Conservation (phyloP, 1,140 invertebrate species). For the Drosophila bocki region DNA sequence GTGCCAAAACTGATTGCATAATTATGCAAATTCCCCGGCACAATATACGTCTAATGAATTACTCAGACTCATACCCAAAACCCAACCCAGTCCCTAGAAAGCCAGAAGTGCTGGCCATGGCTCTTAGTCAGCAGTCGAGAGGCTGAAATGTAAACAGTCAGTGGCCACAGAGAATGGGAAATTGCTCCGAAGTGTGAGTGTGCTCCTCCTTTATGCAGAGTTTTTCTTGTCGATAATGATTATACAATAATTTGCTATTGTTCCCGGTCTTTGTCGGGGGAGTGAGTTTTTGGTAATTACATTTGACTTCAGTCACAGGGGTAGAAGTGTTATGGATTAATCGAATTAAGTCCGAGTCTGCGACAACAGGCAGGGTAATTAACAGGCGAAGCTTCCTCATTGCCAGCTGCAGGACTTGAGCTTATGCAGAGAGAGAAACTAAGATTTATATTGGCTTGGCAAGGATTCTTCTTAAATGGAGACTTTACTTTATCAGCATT, state of each 20-base stretch:
- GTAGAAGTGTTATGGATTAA: constrained; percentile 47
- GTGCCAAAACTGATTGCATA: constrained; percentile 82
- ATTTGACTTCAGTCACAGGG: constrained; percentile 30
- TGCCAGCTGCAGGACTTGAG: constrained; percentile 21
- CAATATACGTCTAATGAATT: constrained; percentile 81
- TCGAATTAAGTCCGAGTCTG: constrained; percentile 53
- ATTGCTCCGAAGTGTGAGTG: not conserved
- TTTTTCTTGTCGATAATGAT: constrained; percentile 50
- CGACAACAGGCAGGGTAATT: constrained; percentile 45
- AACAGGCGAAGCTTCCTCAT: constrained; percentile 29
- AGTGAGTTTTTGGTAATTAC: constrained; percentile 45
- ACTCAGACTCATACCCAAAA: constrained; percentile 40
- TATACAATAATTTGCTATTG: constrained; percentile 78
- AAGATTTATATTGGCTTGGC: not conserved
- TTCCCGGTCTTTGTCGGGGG: constrained; percentile 16
- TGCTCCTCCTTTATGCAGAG: not conserved
- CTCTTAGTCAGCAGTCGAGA: constrained; percentile 39
- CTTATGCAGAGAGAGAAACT: not conserved
- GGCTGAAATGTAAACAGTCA: constrained; percentile 21
- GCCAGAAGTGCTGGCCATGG: constrained; percentile 40
- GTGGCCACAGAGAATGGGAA: not conserved
- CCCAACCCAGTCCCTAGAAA: not conserved
- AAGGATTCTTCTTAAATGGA: not conserved
- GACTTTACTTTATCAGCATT: not conserved
- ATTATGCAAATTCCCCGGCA: constrained; percentile 76